Percentiles rank a stretch among this genome's conserved stretches.
phyloP scores from a whole-genome alignment of 2,797 vertebrate species.

The Scomberomorus guttatus region DNA sequence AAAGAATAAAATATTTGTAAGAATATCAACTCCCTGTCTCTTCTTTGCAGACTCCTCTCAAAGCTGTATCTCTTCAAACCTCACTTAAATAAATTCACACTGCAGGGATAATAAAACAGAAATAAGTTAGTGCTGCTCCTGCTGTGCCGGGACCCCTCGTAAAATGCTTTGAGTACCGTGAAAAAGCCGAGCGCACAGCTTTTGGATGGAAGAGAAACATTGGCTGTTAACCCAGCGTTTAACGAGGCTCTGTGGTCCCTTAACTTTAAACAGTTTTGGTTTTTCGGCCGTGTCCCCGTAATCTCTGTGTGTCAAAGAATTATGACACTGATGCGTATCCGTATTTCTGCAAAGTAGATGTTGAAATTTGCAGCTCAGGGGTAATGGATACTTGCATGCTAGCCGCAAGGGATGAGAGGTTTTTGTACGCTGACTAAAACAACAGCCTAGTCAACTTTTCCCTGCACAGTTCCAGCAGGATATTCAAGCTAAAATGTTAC shows the following conservation, averaged over 20 bases:
- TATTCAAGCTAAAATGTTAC: background rate
- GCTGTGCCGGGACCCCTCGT: conserved; percentile 68
- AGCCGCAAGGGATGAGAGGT: background rate
- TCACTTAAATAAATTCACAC: conserved; percentile 29
- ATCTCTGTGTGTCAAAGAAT: conserved; percentile 43
- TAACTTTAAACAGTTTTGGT: conserved; percentile 64
- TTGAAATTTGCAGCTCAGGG: conserved; percentile 49
- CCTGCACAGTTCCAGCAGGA: background rate
- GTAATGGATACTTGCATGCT: conserved; percentile 33
- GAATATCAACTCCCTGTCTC: conserved; percentile 14
- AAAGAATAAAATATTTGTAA: conserved; percentile 7
- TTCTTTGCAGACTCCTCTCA: conserved; percentile 35
- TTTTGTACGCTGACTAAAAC: conserved; percentile 4
- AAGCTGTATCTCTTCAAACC: conserved; percentile 21
- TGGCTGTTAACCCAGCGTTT: conserved; percentile 64
- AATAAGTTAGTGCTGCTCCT: conserved; percentile 62
- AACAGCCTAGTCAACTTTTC: conserved; percentile 4
- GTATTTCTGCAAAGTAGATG: conserved; percentile 38
- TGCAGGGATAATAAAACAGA: conserved; percentile 56
- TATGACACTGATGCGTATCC: conserved; percentile 16
- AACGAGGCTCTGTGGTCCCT: conserved; percentile 66
- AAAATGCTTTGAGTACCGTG: conserved; percentile 64
- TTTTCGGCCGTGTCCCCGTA: conserved; percentile 40
- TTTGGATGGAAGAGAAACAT: conserved; percentile 27
- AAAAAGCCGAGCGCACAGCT: conserved; percentile 56